Percentiles rank a stretch among this genome's conserved stretches.
Evolutionary conservation across 2,888 invertebrate species (phyloP).

Genomic region (Limenitis camilla): DNA sequence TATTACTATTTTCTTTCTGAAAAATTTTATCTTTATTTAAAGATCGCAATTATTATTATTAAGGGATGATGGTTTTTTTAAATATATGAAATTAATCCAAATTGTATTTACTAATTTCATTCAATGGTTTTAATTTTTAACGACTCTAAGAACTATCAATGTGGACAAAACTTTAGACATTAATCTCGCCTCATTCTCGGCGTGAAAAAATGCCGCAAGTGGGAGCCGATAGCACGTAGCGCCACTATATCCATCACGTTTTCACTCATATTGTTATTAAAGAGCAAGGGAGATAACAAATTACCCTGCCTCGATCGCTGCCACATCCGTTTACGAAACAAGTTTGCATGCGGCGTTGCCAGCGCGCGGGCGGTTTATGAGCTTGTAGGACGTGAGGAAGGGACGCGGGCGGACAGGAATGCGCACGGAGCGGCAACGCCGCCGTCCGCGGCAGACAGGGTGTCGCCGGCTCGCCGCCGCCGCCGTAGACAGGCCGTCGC

Average conservation of each 20-base stretch:
- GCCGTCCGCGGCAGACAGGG: slow-evolving; percentile 92
- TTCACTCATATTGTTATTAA: slow-evolving; percentile 28
- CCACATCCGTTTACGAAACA: slow-evolving; percentile 84
- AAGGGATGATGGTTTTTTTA: no score
- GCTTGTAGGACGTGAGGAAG: slow-evolving; percentile 39
- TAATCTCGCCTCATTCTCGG: slow-evolving; percentile 80
- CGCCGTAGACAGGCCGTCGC: slow-evolving; percentile 87
- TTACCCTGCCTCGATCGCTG: slow-evolving; percentile 69
- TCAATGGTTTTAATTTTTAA: no score
- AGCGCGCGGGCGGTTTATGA: slow-evolving; percentile 58
- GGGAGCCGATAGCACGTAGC: slow-evolving; percentile 76
- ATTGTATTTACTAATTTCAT: no score
- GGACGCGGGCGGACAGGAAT: slow-evolving; percentile 72
- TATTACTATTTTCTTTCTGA: no score
- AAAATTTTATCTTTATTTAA: no score
- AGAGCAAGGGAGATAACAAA: slow-evolving; percentile 44
- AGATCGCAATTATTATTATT: no score
- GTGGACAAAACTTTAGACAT: slow-evolving; percentile 62
- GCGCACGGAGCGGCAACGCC: slow-evolving; percentile 77
- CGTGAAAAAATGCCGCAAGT: slow-evolving; percentile 79
- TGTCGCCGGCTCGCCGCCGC: slow-evolving; percentile 90
- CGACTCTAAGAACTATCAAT: slow-evolving; percentile 26
- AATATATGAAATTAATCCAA: no score
- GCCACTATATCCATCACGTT: slow-evolving; percentile 64
- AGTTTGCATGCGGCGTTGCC: slow-evolving; percentile 79